Evolutionary conservation across 2,888 invertebrate genomes (phyloP), one percentile per base, ranked within the genome.

Genomic region (Conops quadrifasciatus): DNA sequence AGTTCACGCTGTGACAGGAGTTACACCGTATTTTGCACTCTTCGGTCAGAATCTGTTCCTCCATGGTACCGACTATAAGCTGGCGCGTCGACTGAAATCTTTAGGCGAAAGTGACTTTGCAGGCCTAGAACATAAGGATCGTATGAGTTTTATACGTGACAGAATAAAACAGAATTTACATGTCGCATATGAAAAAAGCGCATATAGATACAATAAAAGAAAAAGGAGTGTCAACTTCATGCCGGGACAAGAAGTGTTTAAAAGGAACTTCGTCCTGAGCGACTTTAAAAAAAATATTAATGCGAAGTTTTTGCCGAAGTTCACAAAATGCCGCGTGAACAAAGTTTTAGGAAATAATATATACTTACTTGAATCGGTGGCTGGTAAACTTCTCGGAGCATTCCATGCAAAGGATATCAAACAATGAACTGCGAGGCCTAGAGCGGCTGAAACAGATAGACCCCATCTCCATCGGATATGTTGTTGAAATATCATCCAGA

Each of bases 301-400:
- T 15, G 45, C 28, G 11, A 67, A 67, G 24, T 67, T 71, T 45
- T n/a, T 67, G 2, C 67, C 71, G 0, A 67, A 71, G 16, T 71
- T 36, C 16, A 16, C 43, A 2, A 71, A 71, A 21, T 67, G 71
- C 19, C 11, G 53, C 11, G 45, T 67, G 1, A 13, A 47, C 5
- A 7, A 45, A 5, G 49, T 53, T 13, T 43, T 71, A 4, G 71
- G 71, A 2, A 71, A 67, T 28, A 60, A 26, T 21, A 24, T 71
- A 4, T 67, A 71, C 19, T 60, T 56, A 9, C 7, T 67, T 11
- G 71, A 71, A 9, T 26, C 28, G 2, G 7, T 45, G 1, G 51
- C 36, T 7, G 71, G 71, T 30, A 66, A 60, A 24, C 49, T 59
- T 5, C n/a, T n/a, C n/a, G n/a, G n/a, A n/a, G n/a, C n/a, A n/a